Evolutionary conservation across 2,113 vertebrate genomes (phyloP).

Genomic region (Podilymbus podiceps): DNA sequence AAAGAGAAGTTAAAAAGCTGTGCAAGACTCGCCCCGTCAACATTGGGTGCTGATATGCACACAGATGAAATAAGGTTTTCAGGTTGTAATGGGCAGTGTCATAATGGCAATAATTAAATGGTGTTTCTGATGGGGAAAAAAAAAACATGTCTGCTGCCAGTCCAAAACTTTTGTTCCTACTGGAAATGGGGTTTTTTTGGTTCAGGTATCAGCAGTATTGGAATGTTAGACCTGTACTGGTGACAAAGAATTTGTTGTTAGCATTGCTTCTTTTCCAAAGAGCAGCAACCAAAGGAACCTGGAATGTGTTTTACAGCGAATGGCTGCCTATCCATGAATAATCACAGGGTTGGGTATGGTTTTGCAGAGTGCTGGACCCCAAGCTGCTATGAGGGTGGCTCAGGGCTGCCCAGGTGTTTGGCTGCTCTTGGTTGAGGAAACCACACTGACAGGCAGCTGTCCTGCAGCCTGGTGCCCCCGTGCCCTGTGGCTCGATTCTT

Average conservation of each 20-base stretch:
- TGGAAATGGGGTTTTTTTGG: neutral
- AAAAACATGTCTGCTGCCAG: neutral
- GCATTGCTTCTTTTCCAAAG: neutral
- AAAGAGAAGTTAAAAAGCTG: neutral
- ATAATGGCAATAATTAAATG: neutral
- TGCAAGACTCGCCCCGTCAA: neutral
- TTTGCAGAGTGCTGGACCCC: too few species aligned
- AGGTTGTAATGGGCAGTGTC: rapidly evolving
- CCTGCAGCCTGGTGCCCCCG: rapidly evolving
- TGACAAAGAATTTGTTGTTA: neutral
- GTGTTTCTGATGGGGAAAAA: neutral
- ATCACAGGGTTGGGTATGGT: rapidly evolving
- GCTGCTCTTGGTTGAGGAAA: neutral
- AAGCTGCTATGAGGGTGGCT: neutral
- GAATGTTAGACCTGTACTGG: rapidly evolving
- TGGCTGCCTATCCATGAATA: rapidly evolving
- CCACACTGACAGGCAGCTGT: rapidly evolving
- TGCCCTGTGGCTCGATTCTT: neutral
- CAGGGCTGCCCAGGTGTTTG: neutral
- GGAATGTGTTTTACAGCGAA: neutral
- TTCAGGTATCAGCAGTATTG: neutral
- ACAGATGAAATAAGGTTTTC: neutral
- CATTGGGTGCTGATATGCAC: neutral
- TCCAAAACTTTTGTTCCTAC: neutral
- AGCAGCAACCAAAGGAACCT: neutral